These are phyloP conservation scores for Eulemur coronatus DNA, from an alignment of 2,797 vertebrate species.

Conservation along the genomic window DNA sequence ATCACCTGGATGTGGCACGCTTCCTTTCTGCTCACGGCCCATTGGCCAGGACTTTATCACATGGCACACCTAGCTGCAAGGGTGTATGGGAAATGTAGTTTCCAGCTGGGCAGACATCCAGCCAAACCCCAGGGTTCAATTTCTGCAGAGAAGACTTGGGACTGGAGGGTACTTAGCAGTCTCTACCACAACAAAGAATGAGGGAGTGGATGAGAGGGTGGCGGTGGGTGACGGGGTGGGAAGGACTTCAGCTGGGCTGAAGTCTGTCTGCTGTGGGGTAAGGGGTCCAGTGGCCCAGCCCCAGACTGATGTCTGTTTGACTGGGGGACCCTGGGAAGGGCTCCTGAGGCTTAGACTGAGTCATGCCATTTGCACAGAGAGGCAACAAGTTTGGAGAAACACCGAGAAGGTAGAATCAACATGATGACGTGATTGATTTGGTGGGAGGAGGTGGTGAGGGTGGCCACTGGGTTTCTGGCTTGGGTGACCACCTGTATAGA, in stretches of 20 bases:
- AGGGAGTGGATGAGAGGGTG: background rate
- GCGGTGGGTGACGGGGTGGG: background rate
- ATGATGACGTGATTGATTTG: background rate
- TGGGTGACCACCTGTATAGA: background rate
- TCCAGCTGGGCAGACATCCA: background rate
- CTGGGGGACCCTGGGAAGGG: background rate
- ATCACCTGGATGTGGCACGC: background rate
- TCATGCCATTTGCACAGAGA: background rate
- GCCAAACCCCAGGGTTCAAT: background rate
- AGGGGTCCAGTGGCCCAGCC: background rate
- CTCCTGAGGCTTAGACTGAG: background rate
- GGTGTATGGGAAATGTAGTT: background rate
- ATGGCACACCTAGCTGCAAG: background rate
- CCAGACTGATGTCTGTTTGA: background rate
- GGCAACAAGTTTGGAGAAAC: background rate
- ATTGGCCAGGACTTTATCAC: background rate
- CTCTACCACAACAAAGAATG: background rate
- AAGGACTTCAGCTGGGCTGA: background rate
- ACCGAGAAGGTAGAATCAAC: background rate
- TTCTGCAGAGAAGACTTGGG: background rate
- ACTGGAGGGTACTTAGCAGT: background rate
- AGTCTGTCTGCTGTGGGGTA: background rate
- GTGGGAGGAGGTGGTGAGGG: background rate
- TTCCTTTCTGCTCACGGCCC: background rate
- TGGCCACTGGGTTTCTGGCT: background rate